Percentiles rank a stretch among this genome's conserved stretches.
phyloP scores from a whole-genome alignment of 2,888 invertebrate genomes.

The Lutraria lutraria region DNA sequence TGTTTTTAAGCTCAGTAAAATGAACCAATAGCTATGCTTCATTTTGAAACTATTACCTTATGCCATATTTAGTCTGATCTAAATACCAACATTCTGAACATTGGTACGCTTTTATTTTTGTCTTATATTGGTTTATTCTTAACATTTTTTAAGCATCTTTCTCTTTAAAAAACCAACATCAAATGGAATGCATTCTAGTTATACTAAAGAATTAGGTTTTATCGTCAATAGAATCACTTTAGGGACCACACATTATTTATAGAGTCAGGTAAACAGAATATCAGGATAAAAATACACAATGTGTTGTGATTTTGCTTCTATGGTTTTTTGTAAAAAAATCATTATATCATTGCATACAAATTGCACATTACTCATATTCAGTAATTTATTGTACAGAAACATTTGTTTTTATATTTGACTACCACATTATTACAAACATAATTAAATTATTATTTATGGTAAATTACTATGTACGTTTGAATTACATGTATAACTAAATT shows the following conservation, averaged over 20 bases:
- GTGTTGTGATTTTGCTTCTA: slow-evolving; percentile 34
- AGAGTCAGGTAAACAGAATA: slow-evolving; percentile 14
- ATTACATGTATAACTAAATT: not conserved
- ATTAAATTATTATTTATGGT: not conserved
- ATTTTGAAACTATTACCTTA: too few species aligned
- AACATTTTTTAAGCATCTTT: too few species aligned
- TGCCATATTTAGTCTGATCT: too few species aligned
- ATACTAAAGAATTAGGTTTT: not conserved
- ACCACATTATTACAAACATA: not conserved
- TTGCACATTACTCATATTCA: not conserved
- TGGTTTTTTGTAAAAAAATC: slow-evolving; percentile 14
- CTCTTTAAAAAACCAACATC: too few species aligned
- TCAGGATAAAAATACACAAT: slow-evolving; percentile 30
- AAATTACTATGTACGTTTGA: not conserved
- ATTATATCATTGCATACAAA: not conserved
- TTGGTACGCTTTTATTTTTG: too few species aligned
- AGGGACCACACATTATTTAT: slow-evolving; percentile 30
- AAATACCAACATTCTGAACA: too few species aligned
- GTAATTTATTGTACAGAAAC: slow-evolving; percentile 2
- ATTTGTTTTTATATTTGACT: not conserved
- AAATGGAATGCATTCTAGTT: not conserved
- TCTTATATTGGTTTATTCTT: too few species aligned
- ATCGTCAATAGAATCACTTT: not conserved
- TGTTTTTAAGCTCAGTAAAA: too few species aligned
- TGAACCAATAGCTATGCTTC: too few species aligned